phyloP scores from a whole-genome alignment of 2,113 vertebrate species.

The Bambusicola thoracicus region DNA sequence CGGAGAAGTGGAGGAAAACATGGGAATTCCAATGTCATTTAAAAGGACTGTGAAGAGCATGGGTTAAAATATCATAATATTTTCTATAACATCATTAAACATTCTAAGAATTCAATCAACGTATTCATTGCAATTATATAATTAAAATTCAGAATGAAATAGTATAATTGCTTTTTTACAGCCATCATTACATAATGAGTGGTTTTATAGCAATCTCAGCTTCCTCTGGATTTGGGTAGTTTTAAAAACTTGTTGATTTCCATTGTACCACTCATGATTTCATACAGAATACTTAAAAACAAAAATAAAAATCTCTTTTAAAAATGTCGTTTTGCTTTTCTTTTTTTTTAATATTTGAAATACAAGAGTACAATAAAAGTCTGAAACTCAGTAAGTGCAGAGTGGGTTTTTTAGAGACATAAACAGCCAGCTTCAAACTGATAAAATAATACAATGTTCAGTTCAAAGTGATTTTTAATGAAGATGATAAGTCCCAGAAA shows the following conservation, averaged over 20 bases:
- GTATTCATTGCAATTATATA: background rate
- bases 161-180: background rate
- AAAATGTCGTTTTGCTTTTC: background rate
- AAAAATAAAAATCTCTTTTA: background rate
- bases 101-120: slow-evolving; percentile 13
- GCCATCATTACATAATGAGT: background rate
- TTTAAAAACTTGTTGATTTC: background rate
- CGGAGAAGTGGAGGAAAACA: background rate
- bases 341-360: background rate
- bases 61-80: background rate
- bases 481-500: background rate
- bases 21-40: background rate
- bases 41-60: background rate
- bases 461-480: slow-evolving; percentile 27
- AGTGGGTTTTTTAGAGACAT: background rate
- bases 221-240: background rate
- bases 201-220: background rate
- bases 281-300: background rate
- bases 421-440: background rate
- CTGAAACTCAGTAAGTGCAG: background rate
- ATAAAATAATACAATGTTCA: slow-evolving; percentile 13
- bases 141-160: slow-evolving; percentile 17
- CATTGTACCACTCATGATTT: background rate
- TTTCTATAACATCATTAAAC: slow-evolving; percentile 17
- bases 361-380: background rate